Percentiles rank a stretch among this genome's conserved stretches.
phyloP scores from a whole-genome alignment of 2,113 vertebrate genomes.

The Cephalopterus ornatus region DNA sequence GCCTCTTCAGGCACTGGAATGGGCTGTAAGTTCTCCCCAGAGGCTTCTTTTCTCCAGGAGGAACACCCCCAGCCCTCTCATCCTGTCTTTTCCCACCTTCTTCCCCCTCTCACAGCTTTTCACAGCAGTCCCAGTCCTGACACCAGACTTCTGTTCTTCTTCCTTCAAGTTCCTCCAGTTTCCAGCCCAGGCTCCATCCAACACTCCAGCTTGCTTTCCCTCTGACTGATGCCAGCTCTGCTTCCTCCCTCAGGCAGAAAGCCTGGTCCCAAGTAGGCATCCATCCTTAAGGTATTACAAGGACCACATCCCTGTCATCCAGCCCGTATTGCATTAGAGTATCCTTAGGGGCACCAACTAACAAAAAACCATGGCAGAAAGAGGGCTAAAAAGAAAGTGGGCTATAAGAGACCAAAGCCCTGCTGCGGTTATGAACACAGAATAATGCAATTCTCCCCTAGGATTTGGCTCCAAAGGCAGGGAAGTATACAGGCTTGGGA shows the following conservation, averaged over 20 bases:
- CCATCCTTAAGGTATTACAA: neutral
- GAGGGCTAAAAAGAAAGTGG: too few species aligned
- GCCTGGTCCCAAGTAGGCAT: neutral
- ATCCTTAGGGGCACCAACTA: neutral
- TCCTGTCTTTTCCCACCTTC: neutral
- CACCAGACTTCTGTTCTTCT: neutral
- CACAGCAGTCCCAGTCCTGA: neutral
- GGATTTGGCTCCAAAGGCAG: neutral
- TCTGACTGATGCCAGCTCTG: neutral
- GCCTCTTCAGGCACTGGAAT: neutral
- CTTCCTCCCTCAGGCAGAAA: neutral
- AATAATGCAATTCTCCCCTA: fast-evolving
- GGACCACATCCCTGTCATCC: neutral
- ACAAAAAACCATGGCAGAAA: fast-evolving
- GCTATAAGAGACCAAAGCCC: fast-evolving
- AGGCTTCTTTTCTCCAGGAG: neutral
- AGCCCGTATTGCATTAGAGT: neutral
- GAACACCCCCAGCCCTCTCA: neutral
- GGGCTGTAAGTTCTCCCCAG: neutral
- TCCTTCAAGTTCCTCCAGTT: neutral
- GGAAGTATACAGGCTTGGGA: too few species aligned
- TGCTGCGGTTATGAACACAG: neutral
- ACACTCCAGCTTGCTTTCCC: neutral
- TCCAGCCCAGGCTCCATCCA: neutral
- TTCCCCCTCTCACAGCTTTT: neutral